Evolutionary conservation across 2,113 vertebrate genomes (phyloP), one percentile per base, ranked within the genome.

Genomic region (Nothocercus julius): DNA sequence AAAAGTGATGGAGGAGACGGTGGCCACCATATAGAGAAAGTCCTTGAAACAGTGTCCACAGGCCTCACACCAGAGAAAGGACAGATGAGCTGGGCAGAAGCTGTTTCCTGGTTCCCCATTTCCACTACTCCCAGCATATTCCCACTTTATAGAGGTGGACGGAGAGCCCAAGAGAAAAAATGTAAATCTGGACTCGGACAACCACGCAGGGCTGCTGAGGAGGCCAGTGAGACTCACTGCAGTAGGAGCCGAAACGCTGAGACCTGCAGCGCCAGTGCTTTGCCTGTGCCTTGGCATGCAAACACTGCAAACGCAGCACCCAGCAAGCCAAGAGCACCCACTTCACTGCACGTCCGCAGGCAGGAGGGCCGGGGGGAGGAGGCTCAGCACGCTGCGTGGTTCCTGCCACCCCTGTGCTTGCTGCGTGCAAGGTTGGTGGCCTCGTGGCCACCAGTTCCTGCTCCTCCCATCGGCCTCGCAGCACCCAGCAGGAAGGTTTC

Each of bases 361-460:
- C 17, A 51, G 34, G 3, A 58, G 54, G 47, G 28, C 44, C 58
- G 51, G 15, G 79, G 78, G 62, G 69, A 2, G 58, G 28, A 34
- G 4, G 40, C 13, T 1, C 8, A 74, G 51, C 7, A 14, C 0
- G 0, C 21, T 24, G 17, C 15, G 8, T 67, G 12, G n/a, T 76
- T 88, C 63, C 32, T 74, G 42, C 38, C 61, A 51, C 34, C 30
- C 49, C 17, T 34, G 4, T 22, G 38, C 28, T 63, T 38, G 40
- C 4, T 34, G 4, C 0, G 15, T 5, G 2, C 13, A 49, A 56
- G 34, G 30, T 32, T 45, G 17, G 34, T 16, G 20, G 15, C 81
- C 34, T 70, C 7, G 21, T 0, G 0, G 49, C 20, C 54, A 51
- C 76, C 11, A 54, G 4, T 64, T 51, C 51, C 74, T 64, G 45